A percentile compares a stretch with the other conserved stretches of the same genome.
phyloP scores from a whole-genome alignment of 2,797 vertebrate genomes.

The Zalophus californianus region DNA sequence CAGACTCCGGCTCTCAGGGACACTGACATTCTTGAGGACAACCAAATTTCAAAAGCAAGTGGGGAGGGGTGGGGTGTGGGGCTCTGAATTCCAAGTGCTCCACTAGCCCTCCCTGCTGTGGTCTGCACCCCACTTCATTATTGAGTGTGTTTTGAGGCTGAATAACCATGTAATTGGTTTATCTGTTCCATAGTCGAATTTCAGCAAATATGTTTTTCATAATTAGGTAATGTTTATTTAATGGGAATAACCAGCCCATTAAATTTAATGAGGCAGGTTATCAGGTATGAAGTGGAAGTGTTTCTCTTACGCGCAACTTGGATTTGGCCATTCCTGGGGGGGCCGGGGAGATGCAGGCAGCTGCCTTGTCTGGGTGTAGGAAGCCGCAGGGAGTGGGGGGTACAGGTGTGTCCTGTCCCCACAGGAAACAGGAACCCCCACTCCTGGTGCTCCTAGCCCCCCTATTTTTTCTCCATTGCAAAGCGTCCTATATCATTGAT shows the following conservation, averaged over 20 bases:
- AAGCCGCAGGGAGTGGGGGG: neutral
- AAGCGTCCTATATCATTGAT: neutral
- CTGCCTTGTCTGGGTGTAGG: neutral
- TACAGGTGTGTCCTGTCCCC: neutral
- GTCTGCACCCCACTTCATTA: constrained; percentile 82
- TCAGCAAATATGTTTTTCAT: constrained; percentile 88
- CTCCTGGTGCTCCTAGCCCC: neutral
- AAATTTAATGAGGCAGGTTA: constrained; percentile 88
- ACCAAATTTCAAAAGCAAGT: neutral
- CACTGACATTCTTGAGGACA: neutral
- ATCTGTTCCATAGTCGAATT: constrained; percentile 87
- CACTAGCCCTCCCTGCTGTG: neutral
- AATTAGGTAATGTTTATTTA: constrained; percentile 90
- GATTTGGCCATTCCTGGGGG: constrained; percentile 27
- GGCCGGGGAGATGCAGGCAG: neutral
- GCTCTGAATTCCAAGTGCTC: neutral
- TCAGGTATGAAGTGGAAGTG: constrained; percentile 78
- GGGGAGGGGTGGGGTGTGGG: neutral
- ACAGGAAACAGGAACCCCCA: neutral
- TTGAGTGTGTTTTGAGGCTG: constrained; percentile 86
- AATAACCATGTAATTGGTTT: constrained; percentile 88
- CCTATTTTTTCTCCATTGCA: no score
- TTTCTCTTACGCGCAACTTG: constrained; percentile 77
- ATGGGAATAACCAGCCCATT: constrained; percentile 86
- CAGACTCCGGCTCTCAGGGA: neutral